Percentiles rank a stretch among this genome's conserved stretches.
phyloP scores from a whole-genome alignment of 2,888 invertebrate species.

The Theristus sp. region DNA sequence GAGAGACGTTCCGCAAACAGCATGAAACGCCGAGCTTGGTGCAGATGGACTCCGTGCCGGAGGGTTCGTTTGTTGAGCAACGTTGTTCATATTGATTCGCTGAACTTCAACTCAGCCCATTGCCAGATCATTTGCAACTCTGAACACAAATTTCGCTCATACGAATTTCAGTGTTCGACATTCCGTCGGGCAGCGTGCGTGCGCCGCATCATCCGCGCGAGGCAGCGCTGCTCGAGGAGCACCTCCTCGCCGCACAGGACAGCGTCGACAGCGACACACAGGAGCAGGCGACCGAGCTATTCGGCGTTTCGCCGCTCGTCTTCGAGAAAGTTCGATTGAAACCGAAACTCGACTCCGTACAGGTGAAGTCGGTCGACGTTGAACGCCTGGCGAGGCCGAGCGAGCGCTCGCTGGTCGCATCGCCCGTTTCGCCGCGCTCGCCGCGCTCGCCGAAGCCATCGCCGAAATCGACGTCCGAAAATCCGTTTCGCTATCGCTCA shows the following conservation, averaged over 20 bases:
- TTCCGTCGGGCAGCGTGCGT: not conserved
- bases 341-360: no score
- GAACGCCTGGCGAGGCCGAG: no score
- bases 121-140: no score
- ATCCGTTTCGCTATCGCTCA: not conserved
- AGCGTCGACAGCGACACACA: not conserved
- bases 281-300: not conserved
- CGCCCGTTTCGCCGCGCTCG: not conserved
- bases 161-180: no score
- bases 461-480: not conserved
- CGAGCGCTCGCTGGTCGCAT: no score
- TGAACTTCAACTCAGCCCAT: no score
- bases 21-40: not conserved
- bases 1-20: no score
- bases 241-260: not conserved
- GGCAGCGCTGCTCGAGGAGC: no score
- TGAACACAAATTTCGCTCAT: not conserved
- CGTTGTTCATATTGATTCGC: no score
- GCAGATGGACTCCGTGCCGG: not conserved
- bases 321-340: no score
- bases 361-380: no score
- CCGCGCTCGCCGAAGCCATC: not conserved
- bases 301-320: no score
- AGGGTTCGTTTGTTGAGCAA: not conserved
- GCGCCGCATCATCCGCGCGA: not conserved